Evolutionary conservation across 2,113 vertebrate genomes (phyloP).

Genomic region (Glaucomys volans): DNA sequence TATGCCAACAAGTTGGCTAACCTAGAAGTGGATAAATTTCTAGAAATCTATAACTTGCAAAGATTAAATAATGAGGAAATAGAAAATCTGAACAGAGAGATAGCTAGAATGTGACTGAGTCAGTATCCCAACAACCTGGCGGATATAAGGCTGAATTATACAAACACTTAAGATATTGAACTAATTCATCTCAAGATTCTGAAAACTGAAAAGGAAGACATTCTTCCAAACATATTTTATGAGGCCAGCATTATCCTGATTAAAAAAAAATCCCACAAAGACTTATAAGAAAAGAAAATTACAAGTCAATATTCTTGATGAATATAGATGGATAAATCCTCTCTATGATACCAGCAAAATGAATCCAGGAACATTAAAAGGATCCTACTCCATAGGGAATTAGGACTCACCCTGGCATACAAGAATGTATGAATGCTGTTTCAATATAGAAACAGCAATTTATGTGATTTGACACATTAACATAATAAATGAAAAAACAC

Average conservation of each 20-base stretch:
- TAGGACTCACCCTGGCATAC: neutral
- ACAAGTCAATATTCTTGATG: neutral
- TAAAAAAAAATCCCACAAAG: neutral
- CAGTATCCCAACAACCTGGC: no score
- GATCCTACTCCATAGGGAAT: neutral
- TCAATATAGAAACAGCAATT: neutral
- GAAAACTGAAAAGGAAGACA: neutral
- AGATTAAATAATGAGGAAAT: neutral
- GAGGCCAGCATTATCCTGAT: neutral
- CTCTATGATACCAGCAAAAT: neutral
- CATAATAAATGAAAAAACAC: no score
- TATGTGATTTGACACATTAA: no score
- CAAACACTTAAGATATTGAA: neutral
- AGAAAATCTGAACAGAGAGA: neutral
- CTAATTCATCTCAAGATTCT: neutral
- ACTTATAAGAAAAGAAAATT: neutral
- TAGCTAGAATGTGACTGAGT: neutral
- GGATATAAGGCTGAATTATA: neutral
- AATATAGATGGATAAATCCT: neutral
- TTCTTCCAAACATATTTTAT: neutral
- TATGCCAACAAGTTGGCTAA: neutral
- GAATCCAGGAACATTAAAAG: neutral
- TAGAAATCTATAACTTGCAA: neutral
- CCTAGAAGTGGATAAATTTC: neutral
- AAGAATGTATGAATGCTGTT: no score